These are phyloP conservation scores for Phaethornis superciliosus DNA, from an alignment of 2,113 vertebrate species.

Conservation along the genomic window DNA sequence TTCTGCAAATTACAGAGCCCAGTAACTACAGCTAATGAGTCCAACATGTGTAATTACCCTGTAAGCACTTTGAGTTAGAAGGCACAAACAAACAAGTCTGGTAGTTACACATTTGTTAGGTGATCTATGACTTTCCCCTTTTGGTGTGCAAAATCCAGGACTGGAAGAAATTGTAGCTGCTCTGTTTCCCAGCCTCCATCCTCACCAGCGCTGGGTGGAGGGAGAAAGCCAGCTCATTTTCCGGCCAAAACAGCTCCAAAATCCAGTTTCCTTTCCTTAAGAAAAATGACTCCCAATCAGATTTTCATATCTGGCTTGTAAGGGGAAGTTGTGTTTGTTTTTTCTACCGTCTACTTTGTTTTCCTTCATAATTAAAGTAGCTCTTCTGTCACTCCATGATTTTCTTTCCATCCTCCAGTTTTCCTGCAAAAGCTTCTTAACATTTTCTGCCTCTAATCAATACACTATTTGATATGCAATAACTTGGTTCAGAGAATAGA, in stretches of 20 bases:
- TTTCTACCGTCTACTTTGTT: background rate
- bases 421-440: background rate
- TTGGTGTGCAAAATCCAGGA: background rate
- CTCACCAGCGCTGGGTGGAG: rapidly evolving
- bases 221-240: background rate
- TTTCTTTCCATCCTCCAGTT: background rate
- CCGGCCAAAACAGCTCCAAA: background rate
- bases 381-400: background rate
- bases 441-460: slow-evolving; percentile 22
- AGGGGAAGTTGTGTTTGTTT: background rate
- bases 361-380: background rate
- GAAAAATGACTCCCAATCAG: background rate
- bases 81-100: background rate
- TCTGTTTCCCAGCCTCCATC: background rate
- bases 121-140: background rate
- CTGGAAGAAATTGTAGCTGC: background rate
- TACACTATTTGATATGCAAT: slow-evolving; percentile 2
- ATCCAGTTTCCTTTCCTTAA: background rate
- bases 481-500: background rate
- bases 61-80: background rate
- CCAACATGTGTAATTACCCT: slow-evolving; percentile 39
- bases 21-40: slow-evolving; percentile 57
- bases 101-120: background rate
- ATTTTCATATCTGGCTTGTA: background rate
- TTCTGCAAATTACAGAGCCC: slow-evolving; percentile 6